A percentile compares a stretch with the other conserved stretches of the same genome.
Evolutionary conservation across 53 echinoderm and acorn worm species (phyloP).

Genomic region (Mesocentrotus franciscanus): DNA sequence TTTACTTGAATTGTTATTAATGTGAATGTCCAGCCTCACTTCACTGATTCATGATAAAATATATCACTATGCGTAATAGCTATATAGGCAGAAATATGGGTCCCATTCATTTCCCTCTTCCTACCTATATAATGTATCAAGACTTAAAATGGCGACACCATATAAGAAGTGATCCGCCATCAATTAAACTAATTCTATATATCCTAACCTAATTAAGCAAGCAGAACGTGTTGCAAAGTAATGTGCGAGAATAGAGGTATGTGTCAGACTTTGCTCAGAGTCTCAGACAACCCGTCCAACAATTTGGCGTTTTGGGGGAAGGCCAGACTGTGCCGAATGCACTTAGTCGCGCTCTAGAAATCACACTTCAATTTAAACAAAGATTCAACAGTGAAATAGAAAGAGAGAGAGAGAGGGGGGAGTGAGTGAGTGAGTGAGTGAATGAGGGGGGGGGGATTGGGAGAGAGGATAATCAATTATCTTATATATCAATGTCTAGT

Average conservation of each 20-base stretch:
- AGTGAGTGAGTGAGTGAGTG: too few relatives aligned
- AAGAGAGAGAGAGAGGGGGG: neutral
- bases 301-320: neutral
- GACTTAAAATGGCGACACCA: neutral
- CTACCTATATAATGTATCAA: neutral
- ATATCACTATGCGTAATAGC: neutral
- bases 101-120: neutral
- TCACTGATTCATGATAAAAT: too few relatives aligned
- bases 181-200: constrained; percentile 24
- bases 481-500: constrained; percentile 58
- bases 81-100: neutral
- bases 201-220: constrained; percentile 1
- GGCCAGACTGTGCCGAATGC: constrained; percentile 1
- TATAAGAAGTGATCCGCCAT: constrained; percentile 15
- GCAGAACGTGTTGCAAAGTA: neutral
- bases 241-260: neutral
- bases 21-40: too few relatives aligned
- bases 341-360: constrained; percentile 45
- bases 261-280: neutral
- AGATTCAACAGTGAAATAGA: neutral
- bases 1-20: too few relatives aligned
- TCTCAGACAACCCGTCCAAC: constrained; percentile 5
- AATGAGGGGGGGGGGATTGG: neutral
- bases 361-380: neutral
- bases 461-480: constrained; percentile 44